phyloP scores from a whole-genome alignment of 1,140 invertebrate species.

The Platyura marginata region DNA sequence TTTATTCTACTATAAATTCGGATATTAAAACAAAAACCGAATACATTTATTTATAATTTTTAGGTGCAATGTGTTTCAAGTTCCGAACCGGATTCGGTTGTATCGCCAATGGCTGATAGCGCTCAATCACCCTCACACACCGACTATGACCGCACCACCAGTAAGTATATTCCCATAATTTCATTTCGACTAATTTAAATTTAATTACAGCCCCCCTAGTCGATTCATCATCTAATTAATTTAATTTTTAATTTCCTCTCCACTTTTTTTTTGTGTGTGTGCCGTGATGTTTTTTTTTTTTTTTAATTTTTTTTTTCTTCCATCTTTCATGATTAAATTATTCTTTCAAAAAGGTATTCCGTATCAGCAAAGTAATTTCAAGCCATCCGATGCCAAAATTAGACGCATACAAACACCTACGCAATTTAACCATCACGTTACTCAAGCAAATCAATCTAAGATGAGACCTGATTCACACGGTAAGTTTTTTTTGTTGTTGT shows the following conservation, averaged over 20 bases:
- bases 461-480: slow-evolving; percentile 11
- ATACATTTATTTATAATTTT: no score
- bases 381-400: slow-evolving; percentile 20
- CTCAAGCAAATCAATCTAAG: background rate
- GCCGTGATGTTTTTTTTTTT: no score
- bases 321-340: no score
- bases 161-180: background rate
- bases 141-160: slow-evolving; percentile 6
- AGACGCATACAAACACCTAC: slow-evolving; percentile 1
- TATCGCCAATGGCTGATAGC: slow-evolving; percentile 18
- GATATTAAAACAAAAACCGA: background rate
- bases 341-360: slow-evolving; percentile 1
- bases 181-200: background rate
- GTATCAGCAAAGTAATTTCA: slow-evolving; percentile 10
- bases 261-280: no score
- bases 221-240: background rate
- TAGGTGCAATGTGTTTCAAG: slow-evolving; percentile 72
- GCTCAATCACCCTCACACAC: slow-evolving; percentile 20
- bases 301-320: no score
- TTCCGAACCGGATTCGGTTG: slow-evolving; percentile 52
- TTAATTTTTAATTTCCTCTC: background rate
- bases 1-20: background rate
- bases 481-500: slow-evolving; percentile 5
- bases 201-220: background rate
- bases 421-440: background rate